These are phyloP conservation scores for Echinarachnius parma DNA, from an alignment of 53 echinoderm and acorn worm genomes.

Conservation along the genomic window DNA sequence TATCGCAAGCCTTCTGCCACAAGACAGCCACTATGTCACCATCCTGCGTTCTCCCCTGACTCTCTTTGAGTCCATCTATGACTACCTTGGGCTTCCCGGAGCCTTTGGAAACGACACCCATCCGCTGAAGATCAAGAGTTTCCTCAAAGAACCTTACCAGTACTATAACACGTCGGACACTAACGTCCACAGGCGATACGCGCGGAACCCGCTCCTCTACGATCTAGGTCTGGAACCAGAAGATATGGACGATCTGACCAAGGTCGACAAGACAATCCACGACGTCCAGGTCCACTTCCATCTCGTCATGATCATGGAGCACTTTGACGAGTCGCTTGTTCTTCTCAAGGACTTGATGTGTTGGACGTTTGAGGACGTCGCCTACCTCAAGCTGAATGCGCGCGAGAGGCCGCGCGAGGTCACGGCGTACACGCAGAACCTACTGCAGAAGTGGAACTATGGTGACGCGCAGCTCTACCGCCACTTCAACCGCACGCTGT, in stretches of 20 bases:
- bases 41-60: conserved; percentile 36
- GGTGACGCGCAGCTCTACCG: conserved; percentile 54
- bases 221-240: conserved; percentile 38
- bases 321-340: conserved; percentile 66
- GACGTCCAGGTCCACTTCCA: conserved; percentile 53
- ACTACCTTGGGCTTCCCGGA: conserved; percentile 25
- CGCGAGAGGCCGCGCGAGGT: conserved; percentile 34
- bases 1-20: conserved; percentile 35
- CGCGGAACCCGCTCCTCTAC: conserved; percentile 43
- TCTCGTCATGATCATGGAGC: conserved; percentile 56
- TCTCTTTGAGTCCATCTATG: conserved; percentile 45
- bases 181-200: conserved; percentile 28
- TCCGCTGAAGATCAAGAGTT: background rate
- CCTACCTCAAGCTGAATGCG: conserved; percentile 56
- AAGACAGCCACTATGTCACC: conserved; percentile 34
- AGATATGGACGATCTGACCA: conserved; percentile 23
- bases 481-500: conserved; percentile 56
- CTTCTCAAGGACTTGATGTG: conserved; percentile 56
- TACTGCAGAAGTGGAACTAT: conserved; percentile 48
- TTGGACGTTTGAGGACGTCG: conserved; percentile 52
- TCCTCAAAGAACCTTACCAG: conserved; percentile 19
- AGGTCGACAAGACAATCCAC: conserved; percentile 18
- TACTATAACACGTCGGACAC: conserved; percentile 23
- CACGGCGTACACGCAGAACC: conserved; percentile 3
- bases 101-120: conserved; percentile 11